Base-by-base conservation (phyloP, 2,888 invertebrate genomes). In the Epistrophe grossulariae region DNA sequence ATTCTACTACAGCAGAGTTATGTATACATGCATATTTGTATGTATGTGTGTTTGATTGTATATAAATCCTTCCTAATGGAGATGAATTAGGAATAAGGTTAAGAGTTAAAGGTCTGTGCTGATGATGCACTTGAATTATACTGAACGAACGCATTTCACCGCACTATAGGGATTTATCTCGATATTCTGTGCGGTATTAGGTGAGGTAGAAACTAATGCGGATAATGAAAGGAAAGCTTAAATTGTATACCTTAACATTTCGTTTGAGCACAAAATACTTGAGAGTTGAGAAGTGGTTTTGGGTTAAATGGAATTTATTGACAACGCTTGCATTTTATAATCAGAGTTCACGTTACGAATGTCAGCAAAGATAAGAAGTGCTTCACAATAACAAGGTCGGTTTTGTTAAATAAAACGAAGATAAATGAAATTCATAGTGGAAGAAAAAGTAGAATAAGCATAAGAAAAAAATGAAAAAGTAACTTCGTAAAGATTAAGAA, bases 41-140 rank as follows among this genome's bases (percentile, higher is more conserved):
- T 17, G 8, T 38, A 11, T 59, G 38, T 48, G 48, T 15, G 13
- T 7, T 50, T 68, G 31, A 5, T n/a, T n/a, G n/a, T 24, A 24
- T 24, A 50, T 50, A 68, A 35, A 50, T 68, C 43, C 64, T 45
- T 45, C 4, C 31, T 78, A 59, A 84, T 79, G 74, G 50, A 40
- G 72, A 64, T 60, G 45, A 84, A 68, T 70, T 45, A 45, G 50
- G 59, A 50, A 52, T 59, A 60, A 66, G 50, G 68, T 57, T 48
- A 15, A 62, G 70, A 55, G 62, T 35, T 70, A 71, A 38, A 73
- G 48, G 24, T 24, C 24, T 50, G 50, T 80, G 71, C 66, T 77
- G 52, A 77, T 77, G 77, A 77, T 77, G 77, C 80, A 77, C 71
- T 66, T 80, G 71, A 71, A 59, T 74, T 59, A 59, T 66, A 35